Evolutionary conservation across 2,888 invertebrate species (phyloP), one percentile per base, ranked within the genome.

Genomic region (Platypus cylindrus): DNA sequence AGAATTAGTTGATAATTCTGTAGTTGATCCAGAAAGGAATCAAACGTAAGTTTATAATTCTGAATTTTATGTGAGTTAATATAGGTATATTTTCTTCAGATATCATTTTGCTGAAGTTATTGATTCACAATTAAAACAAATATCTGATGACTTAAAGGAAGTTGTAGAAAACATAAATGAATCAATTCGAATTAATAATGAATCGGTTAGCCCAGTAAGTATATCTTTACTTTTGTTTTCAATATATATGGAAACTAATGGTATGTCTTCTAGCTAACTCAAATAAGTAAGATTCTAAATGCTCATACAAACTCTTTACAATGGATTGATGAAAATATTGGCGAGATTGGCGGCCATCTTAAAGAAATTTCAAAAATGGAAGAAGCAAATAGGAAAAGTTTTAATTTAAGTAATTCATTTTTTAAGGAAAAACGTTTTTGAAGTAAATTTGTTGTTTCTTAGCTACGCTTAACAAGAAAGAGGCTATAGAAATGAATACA

Each of bases 261-360:
- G 8, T 25, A 9, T 25, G 8, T 48, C 34, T 45, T 40, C 70
- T 67, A 83, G 80, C 80, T 93, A 30, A 80, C 84, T 5, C 91
- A 93, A 65, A 86, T 95, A 46, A 83, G 89, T 1, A 83, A 86
- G 46, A 93, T 95, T 44, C 65, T 95, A 3, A 94, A 93, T 64
- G 90, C 93, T 0, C 95, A 95, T 57, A 93, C 93, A 82, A 90
- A 89, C 29, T 90, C 91, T 0, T 68, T 95, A 55, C 89, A 93
- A 50, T 94, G 91, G 91, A 76, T 95, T 25, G 93, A 94, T 56
- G 76, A 80, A 44, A 83, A 84, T 35, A 80, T 87, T 3, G 73
- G 77, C 0, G 70, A 78, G 41, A 75, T 91, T 22, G 75, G 77
- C 13, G 74, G 77, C 15, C 81, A 82, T 50, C 67, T 90, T 30